Evolutionary conservation across 2,888 invertebrate genomes (phyloP), one percentile per base, ranked within the genome.

Genomic region (Lordiphosa fenestrarum): DNA sequence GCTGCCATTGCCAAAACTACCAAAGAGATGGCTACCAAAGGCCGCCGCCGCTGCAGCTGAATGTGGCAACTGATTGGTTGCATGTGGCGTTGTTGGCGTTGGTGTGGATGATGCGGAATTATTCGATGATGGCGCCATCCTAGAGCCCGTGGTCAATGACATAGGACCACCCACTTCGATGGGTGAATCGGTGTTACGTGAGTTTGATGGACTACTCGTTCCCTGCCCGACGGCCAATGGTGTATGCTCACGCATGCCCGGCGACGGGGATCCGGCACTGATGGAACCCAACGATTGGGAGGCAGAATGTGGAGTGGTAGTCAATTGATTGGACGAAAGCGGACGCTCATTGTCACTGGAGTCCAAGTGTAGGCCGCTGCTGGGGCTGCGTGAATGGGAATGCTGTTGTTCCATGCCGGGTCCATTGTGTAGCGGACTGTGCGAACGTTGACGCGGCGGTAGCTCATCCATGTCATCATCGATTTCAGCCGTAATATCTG

Each of bases 11-110:
- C 77, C 90, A 70, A 92, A 92, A 75, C 83, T 89, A 35, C 93
- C 93, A 88, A 94, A 94, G 82, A 94, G 92, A 86, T 93, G 92
- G 72, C 93, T 94, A 2, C 92, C 90, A 41, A 93, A 93, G 19
- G 88, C 84, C n/a, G 94, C 91, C 15, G 92, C 92, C 10, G 93
- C 92, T 13, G 92, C 53, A 90, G 86, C 80, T 39, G 77, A 77
- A n/a, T 62, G 70, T 36, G 62, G 78, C 66, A 85, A 83, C 91
- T 78, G 86, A 15, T 19, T 33, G 3, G 86, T 62, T 1, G 82
- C 63, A 13, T 69, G 74, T 9, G 85, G 77, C 35, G 84, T 78
- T n/a, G 85, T 71, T 39, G 86, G 78, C 30, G 87, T 86, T 9
- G 86, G 83, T 7, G 82, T 82, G 9, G 84, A 84, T 5, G 81